A percentile compares a stretch with the other conserved stretches of the same genome.
Evolutionary conservation across 1,140 invertebrate species (phyloP).

Genomic region (Branchinecta lindahli): DNA sequence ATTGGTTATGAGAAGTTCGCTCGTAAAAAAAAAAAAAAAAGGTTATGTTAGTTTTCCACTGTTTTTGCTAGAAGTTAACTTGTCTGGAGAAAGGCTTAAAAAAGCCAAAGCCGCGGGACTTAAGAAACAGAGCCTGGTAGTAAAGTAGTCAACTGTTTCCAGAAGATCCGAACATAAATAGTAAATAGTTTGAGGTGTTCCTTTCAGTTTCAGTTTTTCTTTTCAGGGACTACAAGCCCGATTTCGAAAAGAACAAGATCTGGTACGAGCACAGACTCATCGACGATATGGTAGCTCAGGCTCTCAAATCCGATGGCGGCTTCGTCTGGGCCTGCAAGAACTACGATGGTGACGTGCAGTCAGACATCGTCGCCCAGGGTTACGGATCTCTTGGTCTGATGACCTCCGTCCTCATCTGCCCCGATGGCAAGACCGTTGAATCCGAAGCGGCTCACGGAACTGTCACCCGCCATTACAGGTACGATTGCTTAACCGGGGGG

Average conservation of each 20-base stretch:
- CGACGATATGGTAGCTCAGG: slow-evolving; percentile 84
- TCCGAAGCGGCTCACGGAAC: slow-evolving; percentile 83
- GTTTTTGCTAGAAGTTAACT: too few species aligned
- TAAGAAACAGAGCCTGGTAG: too few species aligned
- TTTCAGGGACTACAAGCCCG: slow-evolving; percentile 51
- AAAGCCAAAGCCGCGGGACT: too few species aligned
- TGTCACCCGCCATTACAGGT: slow-evolving; percentile 73
- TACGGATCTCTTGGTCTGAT: slow-evolving; percentile 75
- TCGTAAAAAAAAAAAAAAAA: too few species aligned
- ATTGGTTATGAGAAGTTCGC: too few species aligned
- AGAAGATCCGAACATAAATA: too few species aligned
- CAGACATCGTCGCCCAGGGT: slow-evolving; percentile 72
- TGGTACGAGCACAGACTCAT: slow-evolving; percentile 87
- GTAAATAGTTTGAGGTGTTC: background rate
- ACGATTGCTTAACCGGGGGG: slow-evolving; percentile 12
- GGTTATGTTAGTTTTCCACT: too few species aligned
- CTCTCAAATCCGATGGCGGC: slow-evolving; percentile 65
- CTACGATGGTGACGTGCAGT: slow-evolving; percentile 82
- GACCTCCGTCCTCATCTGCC: slow-evolving; percentile 80
- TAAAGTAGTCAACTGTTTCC: too few species aligned
- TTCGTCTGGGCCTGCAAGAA: slow-evolving; percentile 88
- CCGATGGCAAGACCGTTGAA: slow-evolving; percentile 77
- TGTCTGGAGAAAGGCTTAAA: too few species aligned
- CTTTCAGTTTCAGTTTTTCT: slow-evolving; percentile 22
- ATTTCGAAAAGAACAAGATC: slow-evolving; percentile 59